Evolutionary conservation across 1,140 invertebrate genomes (phyloP).

Genomic region (Drosophila lini): DNA sequence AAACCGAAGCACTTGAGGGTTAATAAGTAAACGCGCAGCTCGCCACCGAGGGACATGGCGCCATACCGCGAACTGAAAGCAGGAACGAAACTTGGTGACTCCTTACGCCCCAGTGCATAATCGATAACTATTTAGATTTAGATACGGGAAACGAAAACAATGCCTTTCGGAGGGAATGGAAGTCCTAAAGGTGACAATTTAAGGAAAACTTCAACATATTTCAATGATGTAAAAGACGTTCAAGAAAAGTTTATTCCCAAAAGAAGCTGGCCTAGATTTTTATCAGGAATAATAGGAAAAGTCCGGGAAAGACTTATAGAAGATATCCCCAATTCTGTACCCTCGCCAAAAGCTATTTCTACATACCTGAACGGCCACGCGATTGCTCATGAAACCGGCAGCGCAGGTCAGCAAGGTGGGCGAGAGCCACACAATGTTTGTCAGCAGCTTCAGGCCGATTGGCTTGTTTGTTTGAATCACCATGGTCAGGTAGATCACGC

Average conservation of each 20-base stretch:
- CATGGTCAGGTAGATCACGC: conserved; percentile 57
- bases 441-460: neutral
- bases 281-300: neutral
- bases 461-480: conserved; percentile 24
- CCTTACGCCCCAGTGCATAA: neutral
- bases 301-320: neutral
- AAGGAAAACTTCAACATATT: too few species aligned
- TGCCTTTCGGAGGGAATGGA: too few species aligned
- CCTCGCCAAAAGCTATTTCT: too few species aligned
- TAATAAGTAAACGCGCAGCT: conserved; percentile 55
- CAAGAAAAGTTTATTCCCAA: neutral
- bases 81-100: neutral
- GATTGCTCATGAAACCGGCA: conserved; percentile 56
- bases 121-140: conserved; percentile 9
- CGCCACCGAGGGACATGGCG: conserved; percentile 52
- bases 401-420: conserved; percentile 54
- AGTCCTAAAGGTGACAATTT: too few species aligned
- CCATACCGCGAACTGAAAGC: conserved; percentile 6
- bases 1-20: conserved; percentile 60
- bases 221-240: neutral
- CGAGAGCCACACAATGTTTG: conserved; percentile 50
- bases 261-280: too few species aligned
- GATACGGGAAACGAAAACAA: neutral
- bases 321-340: too few species aligned
- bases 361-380: conserved; percentile 62